phyloP scores from a whole-genome alignment of 1,140 invertebrate species.

The Cotesia chilonis region DNA sequence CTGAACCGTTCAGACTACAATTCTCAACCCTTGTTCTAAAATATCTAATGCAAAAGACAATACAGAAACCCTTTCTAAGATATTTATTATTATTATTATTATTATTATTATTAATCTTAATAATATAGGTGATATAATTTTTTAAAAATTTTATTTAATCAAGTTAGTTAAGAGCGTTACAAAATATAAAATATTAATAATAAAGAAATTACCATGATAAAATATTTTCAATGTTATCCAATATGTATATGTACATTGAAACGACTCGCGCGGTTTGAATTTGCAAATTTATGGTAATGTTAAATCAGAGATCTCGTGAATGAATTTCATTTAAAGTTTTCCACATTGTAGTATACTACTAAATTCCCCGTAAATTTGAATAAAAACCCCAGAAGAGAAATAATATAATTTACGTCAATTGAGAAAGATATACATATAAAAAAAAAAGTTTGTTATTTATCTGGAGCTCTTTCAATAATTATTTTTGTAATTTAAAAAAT shows the following conservation, averaged over 20 bases:
- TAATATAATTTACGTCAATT: neutral
- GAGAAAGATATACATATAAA: neutral
- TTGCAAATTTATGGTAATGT: constrained; percentile 59
- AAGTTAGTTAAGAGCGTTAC: too few relatives aligned
- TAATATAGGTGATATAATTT: too few relatives aligned
- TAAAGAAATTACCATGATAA: constrained; percentile 10
- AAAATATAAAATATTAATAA: neutral
- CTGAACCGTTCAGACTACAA: constrained; percentile 6
- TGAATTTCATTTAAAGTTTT: constrained; percentile 59
- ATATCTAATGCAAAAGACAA: constrained; percentile 9
- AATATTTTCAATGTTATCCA: constrained; percentile 33
- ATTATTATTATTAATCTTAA: too few relatives aligned
- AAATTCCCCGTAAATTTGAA: constrained; percentile 16
- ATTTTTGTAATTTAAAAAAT: too few relatives aligned
- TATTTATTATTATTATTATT: too few relatives aligned
- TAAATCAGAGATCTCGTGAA: constrained; percentile 55
- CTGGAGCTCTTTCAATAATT: too few relatives aligned
- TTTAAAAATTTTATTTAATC: too few relatives aligned
- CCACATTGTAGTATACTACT: constrained; percentile 30
- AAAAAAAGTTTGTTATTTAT: neutral
- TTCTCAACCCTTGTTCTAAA: neutral
- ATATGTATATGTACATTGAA: constrained; percentile 51
- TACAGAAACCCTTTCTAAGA: neutral
- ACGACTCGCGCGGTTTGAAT: constrained; percentile 42
- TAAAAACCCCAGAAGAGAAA: neutral